These are phyloP conservation scores for Torymus aiolomorphi DNA, from an alignment of 2,888 invertebrate species.

Conservation along the genomic window DNA sequence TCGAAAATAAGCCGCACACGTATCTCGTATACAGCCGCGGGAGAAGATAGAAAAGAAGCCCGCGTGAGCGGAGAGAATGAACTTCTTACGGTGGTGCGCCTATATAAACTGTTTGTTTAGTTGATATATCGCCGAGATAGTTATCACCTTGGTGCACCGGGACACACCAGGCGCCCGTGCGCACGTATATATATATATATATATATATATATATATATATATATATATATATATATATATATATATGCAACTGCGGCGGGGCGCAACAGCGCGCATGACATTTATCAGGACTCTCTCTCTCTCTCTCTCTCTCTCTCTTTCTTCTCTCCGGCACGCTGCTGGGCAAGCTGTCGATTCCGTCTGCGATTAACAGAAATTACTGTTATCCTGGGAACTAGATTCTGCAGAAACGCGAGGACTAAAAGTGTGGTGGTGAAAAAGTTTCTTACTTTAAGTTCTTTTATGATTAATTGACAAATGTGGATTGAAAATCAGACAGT, in stretches of 20 bases:
- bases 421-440: too few relatives aligned
- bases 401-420: neutral
- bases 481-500: too few relatives aligned
- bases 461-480: too few relatives aligned
- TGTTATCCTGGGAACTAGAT: slow-evolving; percentile 44
- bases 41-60: slow-evolving; percentile 7
- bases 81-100: slow-evolving; percentile 54
- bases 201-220: too few relatives aligned
- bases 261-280: slow-evolving; percentile 31
- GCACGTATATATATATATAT: too few relatives aligned
- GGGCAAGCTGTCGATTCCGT: slow-evolving; percentile 23
- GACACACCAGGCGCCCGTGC: neutral
- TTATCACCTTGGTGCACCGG: slow-evolving; percentile 69
- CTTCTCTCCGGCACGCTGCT: neutral
- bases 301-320: slow-evolving; percentile 8
- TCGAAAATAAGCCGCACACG: too few relatives aligned
- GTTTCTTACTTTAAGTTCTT: too few relatives aligned
- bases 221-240: neutral
- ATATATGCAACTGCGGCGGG: slow-evolving; percentile 28
- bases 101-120: slow-evolving; percentile 73
- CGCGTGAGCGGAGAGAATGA: slow-evolving; percentile 29
- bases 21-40: neutral
- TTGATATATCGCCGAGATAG: slow-evolving; percentile 73
- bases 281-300: slow-evolving; percentile 34
- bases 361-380: slow-evolving; percentile 41